A percentile compares a stretch with the other conserved stretches of the same genome.
Conservation (phyloP, 2,888 invertebrate species). For the Caenorhabditis afra region DNA sequence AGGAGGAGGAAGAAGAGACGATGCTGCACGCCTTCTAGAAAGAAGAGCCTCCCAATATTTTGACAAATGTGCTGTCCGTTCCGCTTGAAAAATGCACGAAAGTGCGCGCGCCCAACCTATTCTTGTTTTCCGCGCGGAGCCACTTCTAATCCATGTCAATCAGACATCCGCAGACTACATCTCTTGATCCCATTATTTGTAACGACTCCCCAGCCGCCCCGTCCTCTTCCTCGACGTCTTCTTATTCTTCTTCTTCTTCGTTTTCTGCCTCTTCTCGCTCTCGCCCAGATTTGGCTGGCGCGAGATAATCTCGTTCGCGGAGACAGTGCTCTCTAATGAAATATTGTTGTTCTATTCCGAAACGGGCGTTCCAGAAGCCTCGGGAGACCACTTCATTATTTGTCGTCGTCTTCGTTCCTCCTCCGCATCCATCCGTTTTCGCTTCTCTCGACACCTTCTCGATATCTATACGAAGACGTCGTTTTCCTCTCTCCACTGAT, state of each 20-base stretch:
- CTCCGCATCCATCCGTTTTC: constrained; percentile 15
- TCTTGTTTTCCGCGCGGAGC: constrained; percentile 1
- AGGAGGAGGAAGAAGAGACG: too few relatives aligned
- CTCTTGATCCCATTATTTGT: constrained; percentile 47
- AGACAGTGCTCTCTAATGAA: constrained; percentile 29
- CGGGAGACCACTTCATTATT: constrained; percentile 54
- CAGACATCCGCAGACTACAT: constrained; percentile 17
- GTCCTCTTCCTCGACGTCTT: background rate
- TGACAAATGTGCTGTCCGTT: constrained; percentile 41
- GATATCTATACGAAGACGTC: constrained; percentile 31
- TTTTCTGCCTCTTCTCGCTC: constrained; percentile 7
- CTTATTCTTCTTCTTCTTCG: background rate
- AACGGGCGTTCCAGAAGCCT: constrained; percentile 20
- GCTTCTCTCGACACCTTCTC: background rate
- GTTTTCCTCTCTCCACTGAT: constrained; percentile 4
- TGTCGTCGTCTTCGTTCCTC: constrained; percentile 17
- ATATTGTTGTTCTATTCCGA: constrained; percentile 36
- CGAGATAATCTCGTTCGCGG: constrained; percentile 11
- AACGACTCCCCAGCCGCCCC: constrained; percentile 36
- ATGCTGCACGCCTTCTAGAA: background rate
- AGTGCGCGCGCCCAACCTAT: background rate
- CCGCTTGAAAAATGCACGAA: constrained; percentile 19
- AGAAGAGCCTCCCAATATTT: constrained; percentile 26
- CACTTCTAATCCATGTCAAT: constrained; percentile 38
- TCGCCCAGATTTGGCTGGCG: constrained; percentile 5